phyloP scores from a whole-genome alignment of 2,113 vertebrate genomes.

The Monopterus albus region DNA sequence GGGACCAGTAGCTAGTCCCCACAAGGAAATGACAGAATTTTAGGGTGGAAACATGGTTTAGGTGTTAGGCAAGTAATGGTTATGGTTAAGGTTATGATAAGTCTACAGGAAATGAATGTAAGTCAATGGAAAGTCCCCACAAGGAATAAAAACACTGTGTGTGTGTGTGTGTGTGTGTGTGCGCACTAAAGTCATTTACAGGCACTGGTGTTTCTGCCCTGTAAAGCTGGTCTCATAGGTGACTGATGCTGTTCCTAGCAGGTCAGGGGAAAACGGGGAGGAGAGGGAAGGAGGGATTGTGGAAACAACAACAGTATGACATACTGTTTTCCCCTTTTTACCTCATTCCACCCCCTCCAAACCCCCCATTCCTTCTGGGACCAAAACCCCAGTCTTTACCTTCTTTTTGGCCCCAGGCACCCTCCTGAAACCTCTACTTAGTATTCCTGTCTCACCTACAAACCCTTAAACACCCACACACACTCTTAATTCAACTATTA shows the following conservation, averaged over 20 bases:
- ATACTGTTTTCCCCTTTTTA: conserved; percentile 30
- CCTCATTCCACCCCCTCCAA: conserved; percentile 5
- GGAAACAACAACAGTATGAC: conserved; percentile 46
- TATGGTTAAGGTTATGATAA: too few species aligned
- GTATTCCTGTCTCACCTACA: conserved; percentile 28
- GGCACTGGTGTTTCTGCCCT: conserved; percentile 24
- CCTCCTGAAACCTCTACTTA: conserved; percentile 18
- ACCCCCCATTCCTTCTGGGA: conserved; percentile 3
- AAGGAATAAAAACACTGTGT: too few species aligned
- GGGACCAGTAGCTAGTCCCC: too few species aligned
- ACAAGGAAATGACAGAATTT: too few species aligned
- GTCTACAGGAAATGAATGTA: too few species aligned
- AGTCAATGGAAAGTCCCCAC: too few species aligned
- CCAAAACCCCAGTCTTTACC: conserved; percentile 1
- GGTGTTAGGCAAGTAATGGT: too few species aligned
- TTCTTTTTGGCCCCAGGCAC: not conserved
- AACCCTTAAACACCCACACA: conserved; percentile 15
- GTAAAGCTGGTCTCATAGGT: conserved; percentile 49
- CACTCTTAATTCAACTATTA: not conserved
- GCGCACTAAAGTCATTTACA: not conserved
- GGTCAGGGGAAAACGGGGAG: conserved; percentile 38
- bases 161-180: not conserved
- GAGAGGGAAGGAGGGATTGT: conserved; percentile 32
- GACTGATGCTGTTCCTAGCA: conserved; percentile 46
- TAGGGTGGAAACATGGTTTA: too few species aligned